These are phyloP conservation scores for Rambutsinella grinnellia DNA, from an alignment of 2,888 invertebrate genomes.

Conservation along the genomic window DNA sequence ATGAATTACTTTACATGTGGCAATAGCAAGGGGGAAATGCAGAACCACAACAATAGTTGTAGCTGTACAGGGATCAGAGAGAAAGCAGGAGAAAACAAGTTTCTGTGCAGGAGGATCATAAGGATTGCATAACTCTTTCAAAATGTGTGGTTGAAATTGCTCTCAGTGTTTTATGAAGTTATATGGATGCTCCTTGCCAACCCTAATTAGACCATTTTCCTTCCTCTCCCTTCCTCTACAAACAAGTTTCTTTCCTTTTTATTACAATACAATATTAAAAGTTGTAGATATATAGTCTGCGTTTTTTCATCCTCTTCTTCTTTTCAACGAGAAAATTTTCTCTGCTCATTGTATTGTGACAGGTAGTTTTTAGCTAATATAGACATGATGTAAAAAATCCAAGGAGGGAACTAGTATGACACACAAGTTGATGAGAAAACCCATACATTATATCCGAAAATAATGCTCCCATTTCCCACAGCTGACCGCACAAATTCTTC, in stretches of 20 bases:
- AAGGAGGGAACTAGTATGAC: neutral
- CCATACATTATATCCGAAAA: constrained; percentile 40
- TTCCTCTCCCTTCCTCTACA: neutral
- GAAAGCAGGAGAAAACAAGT: neutral
- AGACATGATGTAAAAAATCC: neutral
- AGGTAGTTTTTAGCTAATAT: constrained; percentile 25
- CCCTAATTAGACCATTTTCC: neutral
- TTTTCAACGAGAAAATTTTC: too few relatives aligned
- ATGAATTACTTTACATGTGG: neutral
- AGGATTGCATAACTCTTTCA: neutral
- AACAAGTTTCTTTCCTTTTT: neutral
- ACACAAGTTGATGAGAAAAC: constrained; percentile 28
- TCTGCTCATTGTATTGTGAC: constrained; percentile 30
- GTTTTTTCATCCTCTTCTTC: too few relatives aligned
- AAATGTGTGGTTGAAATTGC: neutral
- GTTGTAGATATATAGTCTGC: too few relatives aligned
- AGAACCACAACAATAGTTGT: neutral
- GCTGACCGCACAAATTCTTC: constrained; percentile 48
- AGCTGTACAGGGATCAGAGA: too few relatives aligned
- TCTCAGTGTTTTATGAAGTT: neutral
- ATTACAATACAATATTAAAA: neutral
- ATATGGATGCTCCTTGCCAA: neutral
- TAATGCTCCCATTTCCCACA: constrained; percentile 54
- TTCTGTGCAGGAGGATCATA: too few relatives aligned
- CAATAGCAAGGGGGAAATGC: neutral